Base-by-base conservation (phyloP, 1,140 invertebrate genomes). In the Nautilus pompilius region DNA sequence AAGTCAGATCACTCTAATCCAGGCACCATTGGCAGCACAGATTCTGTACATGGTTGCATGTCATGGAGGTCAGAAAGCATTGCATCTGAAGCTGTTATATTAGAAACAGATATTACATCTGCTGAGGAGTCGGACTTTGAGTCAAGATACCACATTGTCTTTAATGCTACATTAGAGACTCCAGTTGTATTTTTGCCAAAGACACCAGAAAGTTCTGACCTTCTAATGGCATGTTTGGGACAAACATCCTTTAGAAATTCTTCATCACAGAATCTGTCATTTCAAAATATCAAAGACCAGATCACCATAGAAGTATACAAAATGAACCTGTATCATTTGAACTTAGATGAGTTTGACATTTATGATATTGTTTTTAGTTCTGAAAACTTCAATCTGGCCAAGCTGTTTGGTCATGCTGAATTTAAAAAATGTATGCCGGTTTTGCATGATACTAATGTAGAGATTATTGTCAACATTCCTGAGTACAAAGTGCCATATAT, bases 141-240 rank as follows among this genome's bases (percentile, higher is more conserved):
- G 45, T 26, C 54, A 33, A 17, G 15, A 26, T 48, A 58, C 17
- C 66, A 62, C 59, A 77, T 80, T 48, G 75, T 79, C 33, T 67
- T 88, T 5, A 82, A 91, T 82, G 85, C 95, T 58, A 86, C 92
- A 46, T 83, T 97, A 55, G 91, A 95, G 75, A 95, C 92, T 63
- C 95, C 95, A 1, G 91, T 97, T 28, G 86, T 97, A 51, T 90
- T 96, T 30, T 81, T 97, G 51, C 94, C 95, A 0, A 84, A 90
- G 58, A 87, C 88, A 6, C 86, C 88, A n/a, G 86, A 86, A 29
- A 95, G 92, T 81, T 73, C 87, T 20, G 87, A 94, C 75, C 93
- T 96, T 24, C 87, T 96, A 55, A 91, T 97, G 17, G 92, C 92
- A n/a, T 93, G 96, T 84, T 86, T 98, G 53, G 95, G 95, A 32